Evolutionary conservation across 2,888 invertebrate genomes (phyloP).

Genomic region (Eristalis arbustorum): DNA sequence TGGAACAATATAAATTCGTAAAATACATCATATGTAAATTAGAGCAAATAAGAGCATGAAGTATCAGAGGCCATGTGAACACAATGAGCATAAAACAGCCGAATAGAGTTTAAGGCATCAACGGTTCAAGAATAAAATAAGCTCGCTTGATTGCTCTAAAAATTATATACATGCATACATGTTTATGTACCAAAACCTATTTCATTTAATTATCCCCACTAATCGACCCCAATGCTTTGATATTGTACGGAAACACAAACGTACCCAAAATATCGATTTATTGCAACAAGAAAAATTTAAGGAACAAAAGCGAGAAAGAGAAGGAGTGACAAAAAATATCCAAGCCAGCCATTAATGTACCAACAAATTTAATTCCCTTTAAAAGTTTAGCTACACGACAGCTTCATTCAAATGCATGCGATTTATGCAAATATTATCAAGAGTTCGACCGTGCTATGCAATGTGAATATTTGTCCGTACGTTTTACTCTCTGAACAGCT

Average conservation of each 20-base stretch:
- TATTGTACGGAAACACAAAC: not conserved
- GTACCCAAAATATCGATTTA: slow-evolving; percentile 33
- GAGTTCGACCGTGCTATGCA: slow-evolving; percentile 34
- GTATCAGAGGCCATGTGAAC: not conserved
- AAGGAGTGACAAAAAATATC: not conserved
- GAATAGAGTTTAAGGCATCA: not conserved
- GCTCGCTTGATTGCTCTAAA: slow-evolving; percentile 14
- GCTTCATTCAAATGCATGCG: slow-evolving; percentile 50
- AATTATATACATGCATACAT: not conserved
- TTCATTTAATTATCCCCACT: slow-evolving; percentile 21
- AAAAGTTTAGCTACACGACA: slow-evolving; percentile 43
- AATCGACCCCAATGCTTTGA: slow-evolving; percentile 22
- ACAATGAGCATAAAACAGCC: slow-evolving; percentile 21
- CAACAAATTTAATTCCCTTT: slow-evolving; percentile 48
- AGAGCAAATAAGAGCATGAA: slow-evolving; percentile 13
- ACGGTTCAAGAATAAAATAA: not conserved
- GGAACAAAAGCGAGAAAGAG: not conserved
- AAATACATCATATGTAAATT: slow-evolving; percentile 50
- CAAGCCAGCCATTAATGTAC: slow-evolving; percentile 38
- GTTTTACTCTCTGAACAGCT: slow-evolving; percentile 29
- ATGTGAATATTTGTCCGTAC: slow-evolving; percentile 20
- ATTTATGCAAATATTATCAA: slow-evolving; percentile 55
- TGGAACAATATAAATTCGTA: slow-evolving; percentile 18
- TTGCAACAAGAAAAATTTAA: not conserved
- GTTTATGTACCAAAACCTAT: not conserved